phyloP scores from a whole-genome alignment of 2,888 invertebrate genomes.

The Drosophila dives region DNA sequence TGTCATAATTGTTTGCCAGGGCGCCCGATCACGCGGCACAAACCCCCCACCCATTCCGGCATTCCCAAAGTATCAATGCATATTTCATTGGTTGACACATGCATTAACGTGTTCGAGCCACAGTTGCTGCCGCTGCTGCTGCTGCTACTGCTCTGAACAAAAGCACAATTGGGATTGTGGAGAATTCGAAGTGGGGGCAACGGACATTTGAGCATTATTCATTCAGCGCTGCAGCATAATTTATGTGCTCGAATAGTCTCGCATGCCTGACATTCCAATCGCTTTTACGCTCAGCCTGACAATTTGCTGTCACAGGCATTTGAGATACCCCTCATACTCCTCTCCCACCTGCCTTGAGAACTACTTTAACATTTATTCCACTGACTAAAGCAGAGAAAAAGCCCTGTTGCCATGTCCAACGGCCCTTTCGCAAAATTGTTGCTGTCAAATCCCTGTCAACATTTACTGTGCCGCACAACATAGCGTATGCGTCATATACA shows the following conservation, averaged over 20 bases:
- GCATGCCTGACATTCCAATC: conserved; percentile 67
- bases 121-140: conserved; percentile 13
- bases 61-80: conserved; percentile 63
- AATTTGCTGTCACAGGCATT: conserved; percentile 67
- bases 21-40: conserved; percentile 17
- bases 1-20: conserved; percentile 65
- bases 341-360: not conserved
- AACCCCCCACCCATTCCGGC: conserved; percentile 23
- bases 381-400: conserved; percentile 49
- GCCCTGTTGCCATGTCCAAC: conserved; percentile 1
- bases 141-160: conserved; percentile 16
- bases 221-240: conserved; percentile 70
- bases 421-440: conserved; percentile 11
- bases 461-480: conserved; percentile 29
- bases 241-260: conserved; percentile 65
- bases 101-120: conserved; percentile 73
- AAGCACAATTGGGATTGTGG: not conserved
- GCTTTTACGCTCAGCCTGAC: conserved; percentile 54
- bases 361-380: conserved; percentile 49
- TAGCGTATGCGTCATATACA: conserved; percentile 54
- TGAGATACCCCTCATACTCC: conserved; percentile 17
- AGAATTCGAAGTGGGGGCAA: not conserved
- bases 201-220: conserved; percentile 57
- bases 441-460: conserved; percentile 62
- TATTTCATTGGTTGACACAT: conserved; percentile 78